Evolutionary conservation across 2,888 invertebrate genomes (phyloP).

Genomic region (Lepidocyrtinus sp.): DNA sequence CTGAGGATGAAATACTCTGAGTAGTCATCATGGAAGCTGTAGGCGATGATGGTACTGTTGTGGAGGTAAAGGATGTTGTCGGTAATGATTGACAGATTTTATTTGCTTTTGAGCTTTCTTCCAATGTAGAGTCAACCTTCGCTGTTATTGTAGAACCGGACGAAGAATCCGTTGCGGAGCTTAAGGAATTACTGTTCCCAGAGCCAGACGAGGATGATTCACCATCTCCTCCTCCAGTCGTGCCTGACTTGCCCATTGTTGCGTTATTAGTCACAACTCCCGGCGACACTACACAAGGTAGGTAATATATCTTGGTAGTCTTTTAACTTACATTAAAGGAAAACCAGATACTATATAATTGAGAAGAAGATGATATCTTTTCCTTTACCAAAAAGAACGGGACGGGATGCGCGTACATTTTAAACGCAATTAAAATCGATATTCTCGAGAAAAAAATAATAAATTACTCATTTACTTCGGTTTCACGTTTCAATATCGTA

Average conservation of each 20-base stretch:
- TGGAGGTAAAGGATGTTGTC: slow-evolving; percentile 36
- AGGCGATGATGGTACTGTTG: background rate
- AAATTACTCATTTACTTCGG: too few relatives aligned
- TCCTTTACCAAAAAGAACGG: too few relatives aligned
- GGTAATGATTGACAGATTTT: slow-evolving; percentile 51
- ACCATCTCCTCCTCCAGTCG: slow-evolving; percentile 3
- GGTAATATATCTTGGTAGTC: background rate
- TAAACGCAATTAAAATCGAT: too few relatives aligned
- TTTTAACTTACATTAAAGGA: background rate
- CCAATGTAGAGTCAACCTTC: slow-evolving; percentile 29
- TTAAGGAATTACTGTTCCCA: background rate
- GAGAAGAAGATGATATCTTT: slow-evolving; percentile 3
- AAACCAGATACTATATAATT: background rate
- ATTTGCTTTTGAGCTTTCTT: slow-evolving; percentile 56
- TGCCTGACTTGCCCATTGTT: slow-evolving; percentile 45
- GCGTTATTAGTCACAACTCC: background rate
- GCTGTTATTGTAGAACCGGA: slow-evolving; percentile 1
- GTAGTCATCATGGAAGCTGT: background rate
- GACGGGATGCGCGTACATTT: too few relatives aligned
- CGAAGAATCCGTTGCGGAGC: slow-evolving; percentile 19
- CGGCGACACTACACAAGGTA: slow-evolving; percentile 8
- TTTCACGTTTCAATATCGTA: too few relatives aligned
- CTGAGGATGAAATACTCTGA: background rate
- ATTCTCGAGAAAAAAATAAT: too few relatives aligned
- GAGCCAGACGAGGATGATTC: slow-evolving; percentile 27